phyloP scores from a whole-genome alignment of 2,113 vertebrate species.

The Tenebrosternarchus preto region DNA sequence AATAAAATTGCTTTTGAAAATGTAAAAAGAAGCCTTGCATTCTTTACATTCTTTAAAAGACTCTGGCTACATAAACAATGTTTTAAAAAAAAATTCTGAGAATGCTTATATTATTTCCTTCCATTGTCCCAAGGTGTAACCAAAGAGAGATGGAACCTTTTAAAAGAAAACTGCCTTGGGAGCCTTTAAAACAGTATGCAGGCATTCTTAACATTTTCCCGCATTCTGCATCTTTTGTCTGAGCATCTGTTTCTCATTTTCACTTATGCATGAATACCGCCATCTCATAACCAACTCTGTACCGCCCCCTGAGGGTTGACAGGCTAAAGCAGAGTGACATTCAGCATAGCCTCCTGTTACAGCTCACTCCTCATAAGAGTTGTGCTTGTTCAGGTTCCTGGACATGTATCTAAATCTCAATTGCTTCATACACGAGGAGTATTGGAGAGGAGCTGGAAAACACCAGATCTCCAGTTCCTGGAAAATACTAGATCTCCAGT shows the following conservation, averaged over 20 bases:
- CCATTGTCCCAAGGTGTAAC: slow-evolving; percentile 4
- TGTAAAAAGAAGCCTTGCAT: neutral
- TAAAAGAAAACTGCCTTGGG: neutral
- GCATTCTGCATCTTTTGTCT: neutral
- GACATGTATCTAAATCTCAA: slow-evolving; percentile 27
- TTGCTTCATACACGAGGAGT: slow-evolving; percentile 40
- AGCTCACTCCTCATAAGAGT: neutral
- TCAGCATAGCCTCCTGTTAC: neutral
- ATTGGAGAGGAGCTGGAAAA: slow-evolving; percentile 35
- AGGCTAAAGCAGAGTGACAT: neutral
- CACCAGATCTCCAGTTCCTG: slow-evolving; percentile 57
- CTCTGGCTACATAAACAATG: slow-evolving; percentile 1
- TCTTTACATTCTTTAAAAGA: neutral
- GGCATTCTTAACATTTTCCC: slow-evolving; percentile 40
- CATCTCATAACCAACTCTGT: slow-evolving; percentile 20
- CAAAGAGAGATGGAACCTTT: neutral
- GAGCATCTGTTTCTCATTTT: slow-evolving; percentile 41
- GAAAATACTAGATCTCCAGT: too few relatives aligned
- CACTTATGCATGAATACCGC: slow-evolving; percentile 31
- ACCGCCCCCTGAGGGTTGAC: neutral
- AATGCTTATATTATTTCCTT: neutral
- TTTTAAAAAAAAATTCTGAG: neutral
- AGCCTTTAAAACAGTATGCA: slow-evolving; percentile 32
- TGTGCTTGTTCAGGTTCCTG: slow-evolving; percentile 47
- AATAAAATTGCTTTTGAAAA: neutral